Evolutionary conservation across 2,113 vertebrate species (phyloP).

Genomic region (Scatophagus argus): DNA sequence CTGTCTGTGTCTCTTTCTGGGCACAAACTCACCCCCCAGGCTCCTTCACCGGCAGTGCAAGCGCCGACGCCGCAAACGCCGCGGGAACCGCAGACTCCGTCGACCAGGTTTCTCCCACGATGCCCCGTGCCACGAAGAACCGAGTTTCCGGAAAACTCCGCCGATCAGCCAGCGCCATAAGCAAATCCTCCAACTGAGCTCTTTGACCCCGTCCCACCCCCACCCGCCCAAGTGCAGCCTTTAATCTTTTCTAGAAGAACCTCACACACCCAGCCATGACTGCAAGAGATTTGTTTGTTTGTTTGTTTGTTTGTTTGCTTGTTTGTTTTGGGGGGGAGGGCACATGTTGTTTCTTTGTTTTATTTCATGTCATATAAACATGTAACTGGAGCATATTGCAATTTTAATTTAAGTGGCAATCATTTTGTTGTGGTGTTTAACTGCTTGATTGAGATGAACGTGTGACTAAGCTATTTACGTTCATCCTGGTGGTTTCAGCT

Average conservation of each 20-base stretch:
- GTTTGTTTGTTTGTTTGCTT: neutral
- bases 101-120: constrained; percentile 80
- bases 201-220: neutral
- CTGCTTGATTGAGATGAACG: constrained; percentile 36
- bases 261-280: constrained; percentile 64
- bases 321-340: neutral
- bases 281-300: constrained; percentile 54
- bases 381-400: constrained; percentile 72
- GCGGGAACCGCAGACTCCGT: constrained; percentile 58
- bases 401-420: constrained; percentile 71
- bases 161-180: constrained; percentile 83
- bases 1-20: neutral
- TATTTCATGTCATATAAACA: constrained; percentile 51
- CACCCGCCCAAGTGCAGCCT: constrained; percentile 56
- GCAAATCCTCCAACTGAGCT: constrained; percentile 85
- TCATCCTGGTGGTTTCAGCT: constrained; percentile 45
- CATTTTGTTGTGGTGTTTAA: constrained; percentile 41
- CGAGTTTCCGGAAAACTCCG: constrained; percentile 82
- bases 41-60: constrained; percentile 84
- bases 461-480: constrained; percentile 65
- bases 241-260: constrained; percentile 59
- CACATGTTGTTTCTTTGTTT: constrained; percentile 27
- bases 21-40: constrained; percentile 79
- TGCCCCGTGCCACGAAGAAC: constrained; percentile 82
- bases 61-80: constrained; percentile 74